These are phyloP conservation scores for Epinephelus moara DNA, from an alignment of 2,113 vertebrate genomes.

Conservation along the genomic window DNA sequence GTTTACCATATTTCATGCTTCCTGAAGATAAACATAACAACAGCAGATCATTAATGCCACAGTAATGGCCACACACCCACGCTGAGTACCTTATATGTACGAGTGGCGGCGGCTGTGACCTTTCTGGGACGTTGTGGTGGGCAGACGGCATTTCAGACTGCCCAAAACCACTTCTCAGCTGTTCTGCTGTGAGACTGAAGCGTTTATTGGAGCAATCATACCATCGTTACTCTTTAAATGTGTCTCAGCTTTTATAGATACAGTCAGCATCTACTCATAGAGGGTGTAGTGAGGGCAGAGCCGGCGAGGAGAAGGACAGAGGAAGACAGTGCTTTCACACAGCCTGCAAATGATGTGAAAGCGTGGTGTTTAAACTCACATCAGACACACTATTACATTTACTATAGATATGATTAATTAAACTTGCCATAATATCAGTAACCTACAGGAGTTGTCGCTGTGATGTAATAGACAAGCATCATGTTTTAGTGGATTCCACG, in stretches of 20 bases:
- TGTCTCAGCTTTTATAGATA: neutral
- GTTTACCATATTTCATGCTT: constrained; percentile 2
- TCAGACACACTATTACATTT: too few relatives aligned
- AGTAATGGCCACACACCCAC: neutral
- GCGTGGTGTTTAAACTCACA: too few relatives aligned
- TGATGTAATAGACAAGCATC: too few relatives aligned
- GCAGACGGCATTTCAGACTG: neutral
- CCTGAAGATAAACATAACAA: constrained; percentile 13
- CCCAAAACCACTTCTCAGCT: neutral
- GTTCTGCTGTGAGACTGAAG: neutral
- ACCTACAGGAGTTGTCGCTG: too few relatives aligned
- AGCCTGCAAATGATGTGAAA: too few relatives aligned
- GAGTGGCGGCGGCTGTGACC: neutral
- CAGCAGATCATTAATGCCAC: neutral
- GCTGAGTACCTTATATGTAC: neutral
- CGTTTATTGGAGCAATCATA: neutral
- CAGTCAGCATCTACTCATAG: too few relatives aligned
- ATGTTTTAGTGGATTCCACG: too few relatives aligned
- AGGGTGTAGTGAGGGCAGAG: too few relatives aligned
- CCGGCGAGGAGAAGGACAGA: too few relatives aligned
- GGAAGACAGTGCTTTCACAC: too few relatives aligned
- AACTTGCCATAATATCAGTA: too few relatives aligned
- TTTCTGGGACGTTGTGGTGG: constrained; percentile 2
- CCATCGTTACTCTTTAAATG: neutral
- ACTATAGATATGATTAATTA: too few relatives aligned